phyloP scores from a whole-genome alignment of 2,113 vertebrate genomes.

The Rhagologus leucostigma region DNA sequence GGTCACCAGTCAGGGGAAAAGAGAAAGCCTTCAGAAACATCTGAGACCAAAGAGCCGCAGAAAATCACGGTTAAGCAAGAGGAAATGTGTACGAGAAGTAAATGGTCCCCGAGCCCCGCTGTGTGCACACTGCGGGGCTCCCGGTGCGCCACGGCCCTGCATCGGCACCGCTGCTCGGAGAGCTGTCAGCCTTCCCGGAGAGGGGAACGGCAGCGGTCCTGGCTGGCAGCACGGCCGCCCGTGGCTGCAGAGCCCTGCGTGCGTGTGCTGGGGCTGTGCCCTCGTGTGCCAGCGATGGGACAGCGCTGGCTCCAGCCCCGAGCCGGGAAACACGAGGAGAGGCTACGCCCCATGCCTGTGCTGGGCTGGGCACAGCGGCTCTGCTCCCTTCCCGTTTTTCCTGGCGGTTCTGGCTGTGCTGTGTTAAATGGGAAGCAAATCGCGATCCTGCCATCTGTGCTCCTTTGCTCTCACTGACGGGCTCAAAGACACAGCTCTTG shows the following conservation, averaged over 20 bases:
- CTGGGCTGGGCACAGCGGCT: background rate
- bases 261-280: background rate
- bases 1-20: background rate
- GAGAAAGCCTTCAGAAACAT: background rate
- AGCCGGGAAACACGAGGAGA: background rate
- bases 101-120: background rate
- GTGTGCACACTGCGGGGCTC: background rate
- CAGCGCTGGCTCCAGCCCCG: accelerated
- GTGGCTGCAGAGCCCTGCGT: background rate
- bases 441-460: background rate
- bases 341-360: background rate
- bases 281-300: background rate
- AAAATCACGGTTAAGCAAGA: background rate
- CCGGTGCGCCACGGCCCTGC: background rate
- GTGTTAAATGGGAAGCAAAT: background rate
- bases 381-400: background rate
- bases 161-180: background rate
- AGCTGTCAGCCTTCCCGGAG: background rate
- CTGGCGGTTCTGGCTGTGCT: background rate
- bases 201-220: background rate
- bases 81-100: background rate
- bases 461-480: background rate
- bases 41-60: background rate
- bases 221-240: background rate
- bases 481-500: background rate